Percentiles rank a stretch among this genome's conserved stretches.
phyloP scores from a whole-genome alignment of 2,113 vertebrate genomes.

The Pedionomus torquatus region DNA sequence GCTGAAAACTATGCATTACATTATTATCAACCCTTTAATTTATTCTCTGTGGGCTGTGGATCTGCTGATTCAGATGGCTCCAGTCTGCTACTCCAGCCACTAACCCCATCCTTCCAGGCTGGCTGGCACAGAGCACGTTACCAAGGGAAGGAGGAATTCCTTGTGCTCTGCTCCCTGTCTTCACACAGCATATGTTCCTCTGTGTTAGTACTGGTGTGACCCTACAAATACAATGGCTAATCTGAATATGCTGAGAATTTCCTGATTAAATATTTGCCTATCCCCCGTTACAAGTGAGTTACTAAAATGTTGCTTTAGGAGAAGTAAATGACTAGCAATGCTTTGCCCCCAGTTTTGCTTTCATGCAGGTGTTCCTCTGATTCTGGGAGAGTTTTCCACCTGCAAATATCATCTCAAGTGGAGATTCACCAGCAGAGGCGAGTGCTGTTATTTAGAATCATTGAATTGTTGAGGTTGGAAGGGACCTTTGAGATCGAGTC shows the following conservation, averaged over 20 bases:
- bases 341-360: not conserved
- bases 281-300: not conserved
- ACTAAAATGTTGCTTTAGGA: not conserved
- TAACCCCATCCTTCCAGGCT: slow-evolving; percentile 38
- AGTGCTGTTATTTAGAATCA: not conserved
- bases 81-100: slow-evolving; percentile 69
- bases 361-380: not conserved
- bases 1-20: slow-evolving; percentile 72
- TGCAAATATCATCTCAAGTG: not conserved
- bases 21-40: slow-evolving; percentile 74
- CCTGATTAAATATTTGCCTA: not conserved
- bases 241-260: not conserved
- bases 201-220: not conserved
- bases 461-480: not conserved
- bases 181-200: not conserved
- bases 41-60: slow-evolving; percentile 72
- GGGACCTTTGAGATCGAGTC: not conserved
- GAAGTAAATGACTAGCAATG: not conserved
- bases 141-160: not conserved
- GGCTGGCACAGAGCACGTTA: not conserved
- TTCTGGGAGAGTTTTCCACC: not conserved
- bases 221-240: not conserved
- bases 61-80: slow-evolving; percentile 81
- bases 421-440: not conserved
- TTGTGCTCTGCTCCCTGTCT: not conserved